Base-by-base conservation (phyloP, 2,797 vertebrate species). In the Chloroceryle inda region DNA sequence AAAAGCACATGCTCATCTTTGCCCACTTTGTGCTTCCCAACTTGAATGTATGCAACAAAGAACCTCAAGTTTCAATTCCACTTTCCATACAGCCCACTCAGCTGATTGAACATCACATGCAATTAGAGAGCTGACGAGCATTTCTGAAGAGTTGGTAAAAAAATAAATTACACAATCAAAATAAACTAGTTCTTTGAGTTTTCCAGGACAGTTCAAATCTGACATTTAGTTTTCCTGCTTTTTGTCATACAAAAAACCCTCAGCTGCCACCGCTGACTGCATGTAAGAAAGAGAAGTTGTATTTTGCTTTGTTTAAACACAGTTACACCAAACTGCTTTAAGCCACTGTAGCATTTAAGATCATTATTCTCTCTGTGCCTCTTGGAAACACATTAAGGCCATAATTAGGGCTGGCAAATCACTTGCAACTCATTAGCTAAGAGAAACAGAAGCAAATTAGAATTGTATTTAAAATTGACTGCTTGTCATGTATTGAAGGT, bases 381-480 rank as follows among this genome's bases (percentile, higher is more conserved):
- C 58, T 67, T 95, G 35, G 47, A 95, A 91, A 80, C 72, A 93
- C 42, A 91, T 37, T 88, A 93, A 88, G 20, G 16, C 47, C 45
- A 47, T 66, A 95, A 93, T 89, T 72, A 92, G 31, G 55, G 58
- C 38, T 89, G 82, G 62, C 13, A 94, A 94, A 94, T 88, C 50
- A 80, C 85, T 96, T 85, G 74, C 63, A 90, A 76, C n/a, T 83
- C 78, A 75, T 93, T 89, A 96, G 49, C 79, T 64, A 75, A 74
- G 18, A 89, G 72, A 85, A 94, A 94, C 68, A 91, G 87, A 92
- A 91, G 38, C 21, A 72, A 93, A 93, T 79, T 24, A 44, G 42
- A 85, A 67, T 40, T 85, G 45, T 69, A 42, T 83, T 91, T 78
- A 72, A 72, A 91, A 89, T 56, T 50, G 68, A 53, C 45, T 91